Conservation (phyloP, 2,888 invertebrate species). For the Dusona sp. region DNA sequence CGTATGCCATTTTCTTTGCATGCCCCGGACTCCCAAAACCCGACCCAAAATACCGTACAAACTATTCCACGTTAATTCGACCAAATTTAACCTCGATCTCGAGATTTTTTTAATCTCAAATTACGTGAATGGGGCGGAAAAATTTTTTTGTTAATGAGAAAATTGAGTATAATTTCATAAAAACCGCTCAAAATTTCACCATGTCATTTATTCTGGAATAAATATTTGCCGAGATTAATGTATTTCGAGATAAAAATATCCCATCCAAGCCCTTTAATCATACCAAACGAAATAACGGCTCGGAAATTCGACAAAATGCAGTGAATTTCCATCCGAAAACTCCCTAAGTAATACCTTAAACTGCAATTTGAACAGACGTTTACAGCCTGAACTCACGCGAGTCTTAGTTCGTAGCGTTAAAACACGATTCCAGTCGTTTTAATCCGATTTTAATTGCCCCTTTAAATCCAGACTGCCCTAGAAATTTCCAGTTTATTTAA, state of each 20-base stretch:
- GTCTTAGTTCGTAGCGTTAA: neutral
- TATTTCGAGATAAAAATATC: neutral
- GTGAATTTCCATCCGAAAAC: neutral
- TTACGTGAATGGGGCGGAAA: no score
- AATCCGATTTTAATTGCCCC: slow-evolving; percentile 7
- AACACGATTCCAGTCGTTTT: neutral
- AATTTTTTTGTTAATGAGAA: no score
- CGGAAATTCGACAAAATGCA: neutral
- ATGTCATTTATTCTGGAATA: neutral
- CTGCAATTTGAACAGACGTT: neutral
- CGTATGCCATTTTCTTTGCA: slow-evolving; percentile 22
- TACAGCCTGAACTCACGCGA: neutral
- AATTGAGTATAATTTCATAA: neutral
- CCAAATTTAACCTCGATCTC: neutral
- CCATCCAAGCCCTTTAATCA: neutral
- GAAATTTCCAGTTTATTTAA: neutral
- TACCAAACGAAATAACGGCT: neutral
- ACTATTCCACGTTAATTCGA: neutral
- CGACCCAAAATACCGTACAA: neutral
- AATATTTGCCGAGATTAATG: neutral
- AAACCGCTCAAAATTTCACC: neutral
- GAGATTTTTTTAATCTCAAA: neutral
- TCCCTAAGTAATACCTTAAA: neutral
- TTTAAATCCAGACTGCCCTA: neutral
- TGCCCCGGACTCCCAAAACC: neutral